phyloP scores from a whole-genome alignment of 2,113 vertebrate species.

The Pyrgilauda ruficollis region DNA sequence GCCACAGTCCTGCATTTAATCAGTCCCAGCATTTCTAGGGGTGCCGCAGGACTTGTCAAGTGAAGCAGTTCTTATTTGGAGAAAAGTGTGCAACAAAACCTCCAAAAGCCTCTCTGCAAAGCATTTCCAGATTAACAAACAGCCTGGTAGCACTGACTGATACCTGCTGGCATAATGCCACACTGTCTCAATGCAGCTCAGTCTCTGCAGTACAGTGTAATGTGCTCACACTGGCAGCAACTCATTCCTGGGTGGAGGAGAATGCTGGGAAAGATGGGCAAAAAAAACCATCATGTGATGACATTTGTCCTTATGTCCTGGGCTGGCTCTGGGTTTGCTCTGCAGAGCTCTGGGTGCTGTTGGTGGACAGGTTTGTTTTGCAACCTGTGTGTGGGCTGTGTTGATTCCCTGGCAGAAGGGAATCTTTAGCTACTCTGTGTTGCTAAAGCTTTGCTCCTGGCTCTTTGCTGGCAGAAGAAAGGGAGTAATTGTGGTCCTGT shows the following conservation, averaged over 20 bases:
- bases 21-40: neutral
- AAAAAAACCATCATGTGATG: neutral
- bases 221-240: neutral
- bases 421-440: neutral
- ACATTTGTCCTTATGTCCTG: neutral
- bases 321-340: neutral
- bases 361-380: constrained; percentile 37
- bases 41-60: neutral
- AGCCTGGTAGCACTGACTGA: neutral
- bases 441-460: constrained; percentile 47
- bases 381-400: constrained; percentile 18
- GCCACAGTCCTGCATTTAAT: neutral
- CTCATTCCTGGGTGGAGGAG: neutral
- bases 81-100: neutral
- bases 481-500: constrained; percentile 52
- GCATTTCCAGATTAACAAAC: neutral
- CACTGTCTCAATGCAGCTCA: neutral
- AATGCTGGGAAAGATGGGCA: neutral
- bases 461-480: constrained; percentile 51
- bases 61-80: neutral
- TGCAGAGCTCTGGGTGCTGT: constrained; percentile 12
- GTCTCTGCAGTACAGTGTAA: neutral
- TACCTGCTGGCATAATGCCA: constrained; percentile 20
- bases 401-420: constrained; percentile 16
- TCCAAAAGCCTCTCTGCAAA: neutral